Evolutionary conservation across 1,140 invertebrate genomes (phyloP), one percentile per base, ranked within the genome.

Genomic region (Plectrocnemia conspersa): DNA sequence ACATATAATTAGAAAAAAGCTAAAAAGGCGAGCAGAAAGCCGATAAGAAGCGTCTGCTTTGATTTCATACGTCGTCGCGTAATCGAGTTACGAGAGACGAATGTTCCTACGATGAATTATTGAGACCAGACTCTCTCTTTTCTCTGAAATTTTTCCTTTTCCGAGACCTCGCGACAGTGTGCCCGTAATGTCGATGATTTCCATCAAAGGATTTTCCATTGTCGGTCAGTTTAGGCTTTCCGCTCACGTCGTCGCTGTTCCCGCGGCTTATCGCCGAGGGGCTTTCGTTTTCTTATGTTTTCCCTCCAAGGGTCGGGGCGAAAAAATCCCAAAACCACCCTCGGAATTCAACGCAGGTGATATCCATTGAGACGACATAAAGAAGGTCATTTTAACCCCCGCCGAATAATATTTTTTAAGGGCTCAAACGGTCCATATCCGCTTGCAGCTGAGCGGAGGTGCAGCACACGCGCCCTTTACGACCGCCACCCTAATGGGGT

Each of bases 251-350:
- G 27, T 23, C 23, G 27, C 22, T 54, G 50, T 58, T 48, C 44
- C 15, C 36, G 9, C 3, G 25, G 52, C 46, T 55, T 59, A 55
- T 55, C 38, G 49, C 41, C 10, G 33, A 47, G 38, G 32, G 52
- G 58, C 52, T n/a, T n/a, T n/a, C n/a, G n/a, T n/a, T n/a, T n/a
- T n/a, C 58, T 59, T 55, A 59, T 55, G 58, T 59, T 59, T 59
- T 56, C 52, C 47, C 32, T 38, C n/a, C n/a, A n/a, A n/a, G n/a
- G n/a, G n/a, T n/a, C 23, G 32, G 11, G 29, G 18, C 18, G 9
- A 18, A 40, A 40, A 40, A 19, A 24, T 42, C 57, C 40, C 49
- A 59, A 59, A 59, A 54, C 41, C 40, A 33, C 53, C 35, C 19
- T 59, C 19, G 29, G 48, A 54, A 52, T 59, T 50, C 47, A 16